Evolutionary conservation across 2,113 vertebrate species (phyloP), one percentile per base, ranked within the genome.

Genomic region (Melanocharis versteri): DNA sequence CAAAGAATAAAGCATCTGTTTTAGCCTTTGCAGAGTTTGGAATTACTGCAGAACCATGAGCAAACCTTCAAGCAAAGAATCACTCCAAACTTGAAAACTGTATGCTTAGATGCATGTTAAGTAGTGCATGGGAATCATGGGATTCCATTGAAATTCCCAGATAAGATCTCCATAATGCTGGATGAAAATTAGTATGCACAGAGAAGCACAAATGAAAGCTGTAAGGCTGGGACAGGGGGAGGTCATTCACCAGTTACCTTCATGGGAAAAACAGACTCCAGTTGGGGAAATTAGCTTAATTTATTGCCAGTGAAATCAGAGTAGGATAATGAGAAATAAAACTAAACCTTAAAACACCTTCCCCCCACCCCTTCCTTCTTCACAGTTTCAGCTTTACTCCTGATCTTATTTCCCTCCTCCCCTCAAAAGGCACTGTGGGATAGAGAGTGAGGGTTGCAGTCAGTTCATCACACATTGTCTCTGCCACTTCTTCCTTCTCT

Each of bases 31-130:
- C 71, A 83, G 79, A 45, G 10, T 54, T 85, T 83, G 37, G 62
- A 93, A 88, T 69, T 88, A 37, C 71, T 92, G 60, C 47, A 92
- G 54, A 90, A 66, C 47, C 14, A 73, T 50, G 19, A 89, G 30
- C 51, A 95, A 89, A 60, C 22, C 61, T 95, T 75, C 72, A 94
- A 89, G 44, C 10, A 84, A 89, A 83, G 61, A 94, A 89, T 56
- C 6, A 2, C 14, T 84, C 48, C 33, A 71, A 64, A 62, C 17
- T 89, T 78, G 69, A 81, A 90, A 85, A 68, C 17, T 31, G 2
- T 54, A n/a, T n/a, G 16, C 70, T 81, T 81, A 86, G 37, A 45
- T 82, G 23, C 37, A 51, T 84, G 35, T 45, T 56, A 62, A 87
- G 24, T 50, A 83, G 37, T 53, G 31, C 85, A 62, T 53, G 9